Percentiles rank a stretch among this genome's conserved stretches.
Evolutionary conservation across 1,140 invertebrate genomes (phyloP).

Genomic region (Tetramorium simillimum): DNA sequence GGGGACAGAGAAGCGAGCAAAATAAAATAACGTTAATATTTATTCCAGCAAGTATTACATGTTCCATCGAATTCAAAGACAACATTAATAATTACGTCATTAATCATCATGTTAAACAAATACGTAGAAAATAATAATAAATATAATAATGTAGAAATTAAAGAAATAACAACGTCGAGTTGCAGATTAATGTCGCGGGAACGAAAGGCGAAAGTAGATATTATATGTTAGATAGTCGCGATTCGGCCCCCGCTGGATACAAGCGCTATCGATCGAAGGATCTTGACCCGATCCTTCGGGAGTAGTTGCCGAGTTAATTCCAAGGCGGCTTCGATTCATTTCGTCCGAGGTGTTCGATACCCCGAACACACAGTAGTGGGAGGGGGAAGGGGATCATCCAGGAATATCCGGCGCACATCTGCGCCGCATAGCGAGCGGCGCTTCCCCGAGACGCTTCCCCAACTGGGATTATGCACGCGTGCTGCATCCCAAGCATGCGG

Average conservation of each 20-base stretch:
- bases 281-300: neutral
- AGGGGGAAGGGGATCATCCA: neutral
- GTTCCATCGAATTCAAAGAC: neutral
- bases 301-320: conserved; percentile 2
- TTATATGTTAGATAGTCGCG: neutral
- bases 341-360: neutral
- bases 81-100: neutral
- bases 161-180: neutral
- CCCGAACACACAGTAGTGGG: neutral
- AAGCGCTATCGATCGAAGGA: neutral
- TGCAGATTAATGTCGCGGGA: neutral
- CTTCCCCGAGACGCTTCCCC: neutral
- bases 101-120: neutral
- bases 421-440: neutral
- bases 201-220: neutral
- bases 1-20: neutral
- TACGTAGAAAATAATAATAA: too few relatives aligned
- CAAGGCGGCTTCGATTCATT: neutral
- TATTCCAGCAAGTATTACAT: neutral
- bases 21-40: neutral
- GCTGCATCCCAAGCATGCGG: neutral
- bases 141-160: too few relatives aligned
- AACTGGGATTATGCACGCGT: neutral
- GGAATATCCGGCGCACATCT: conserved; percentile 24
- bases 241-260: neutral